These are phyloP conservation scores for Opisthograptis luteolata DNA, from an alignment of 2,888 invertebrate genomes.

Conservation along the genomic window DNA sequence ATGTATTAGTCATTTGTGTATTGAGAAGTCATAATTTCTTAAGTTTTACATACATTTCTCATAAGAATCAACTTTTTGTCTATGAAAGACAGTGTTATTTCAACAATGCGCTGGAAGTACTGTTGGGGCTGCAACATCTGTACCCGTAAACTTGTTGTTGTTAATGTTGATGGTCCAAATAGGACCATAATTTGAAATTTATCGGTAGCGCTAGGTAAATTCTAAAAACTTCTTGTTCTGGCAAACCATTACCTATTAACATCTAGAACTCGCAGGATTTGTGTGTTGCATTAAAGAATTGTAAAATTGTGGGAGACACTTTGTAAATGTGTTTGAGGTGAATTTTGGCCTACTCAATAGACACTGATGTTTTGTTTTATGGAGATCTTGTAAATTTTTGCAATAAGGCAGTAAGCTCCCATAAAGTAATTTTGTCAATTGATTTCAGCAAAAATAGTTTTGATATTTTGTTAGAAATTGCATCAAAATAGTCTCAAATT, in stretches of 20 bases:
- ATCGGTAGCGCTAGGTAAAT: conserved; percentile 10
- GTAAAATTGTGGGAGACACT: conserved; percentile 4
- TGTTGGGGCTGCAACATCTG: conserved; percentile 7
- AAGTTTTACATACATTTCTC: conserved; percentile 56
- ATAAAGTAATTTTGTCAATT: conserved; percentile 35
- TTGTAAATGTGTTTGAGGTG: background rate
- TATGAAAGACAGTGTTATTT: conserved; percentile 40
- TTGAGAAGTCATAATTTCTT: conserved; percentile 54
- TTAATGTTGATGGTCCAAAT: conserved; percentile 13
- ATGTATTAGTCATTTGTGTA: conserved; percentile 37
- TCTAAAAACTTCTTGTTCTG: conserved; percentile 3
- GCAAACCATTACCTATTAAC: background rate
- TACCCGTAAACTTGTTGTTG: conserved; percentile 3
- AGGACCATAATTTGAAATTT: conserved; percentile 8
- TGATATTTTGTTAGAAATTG: conserved; percentile 50
- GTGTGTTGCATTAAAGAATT: background rate
- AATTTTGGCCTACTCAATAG: conserved; percentile 5
- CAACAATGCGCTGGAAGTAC: conserved; percentile 36
- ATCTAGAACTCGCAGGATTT: background rate
- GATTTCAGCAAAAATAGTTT: conserved; percentile 43
- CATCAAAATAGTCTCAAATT: conserved; percentile 74
- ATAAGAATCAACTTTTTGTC: conserved; percentile 59
- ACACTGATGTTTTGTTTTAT: background rate
- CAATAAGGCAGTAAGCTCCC: conserved; percentile 33
- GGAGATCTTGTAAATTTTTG: background rate